phyloP scores from a whole-genome alignment of 2,113 vertebrate genomes.

The Leucopsar rothschildi region DNA sequence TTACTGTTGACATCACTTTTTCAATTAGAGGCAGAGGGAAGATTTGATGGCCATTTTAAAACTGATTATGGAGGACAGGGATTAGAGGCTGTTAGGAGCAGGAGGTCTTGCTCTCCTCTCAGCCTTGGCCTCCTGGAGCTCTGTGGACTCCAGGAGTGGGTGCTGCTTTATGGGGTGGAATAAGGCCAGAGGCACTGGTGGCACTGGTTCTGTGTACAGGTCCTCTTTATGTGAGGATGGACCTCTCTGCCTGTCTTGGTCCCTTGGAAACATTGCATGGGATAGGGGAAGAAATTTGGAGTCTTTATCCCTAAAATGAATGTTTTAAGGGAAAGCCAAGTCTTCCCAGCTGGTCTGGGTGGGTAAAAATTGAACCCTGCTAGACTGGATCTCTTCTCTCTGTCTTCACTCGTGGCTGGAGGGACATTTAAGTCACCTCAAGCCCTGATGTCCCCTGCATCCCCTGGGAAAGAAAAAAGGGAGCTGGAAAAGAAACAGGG shows the following conservation, averaged over 20 bases:
- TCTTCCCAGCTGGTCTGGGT: not conserved
- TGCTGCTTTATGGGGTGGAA: not conserved
- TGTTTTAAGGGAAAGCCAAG: not conserved
- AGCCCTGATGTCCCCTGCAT: not conserved
- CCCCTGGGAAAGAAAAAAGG: not conserved
- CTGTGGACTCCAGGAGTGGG: not conserved
- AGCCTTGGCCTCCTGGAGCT: not conserved
- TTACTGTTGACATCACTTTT: slow-evolving; percentile 67
- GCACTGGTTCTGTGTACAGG: not conserved
- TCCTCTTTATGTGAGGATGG: not conserved
- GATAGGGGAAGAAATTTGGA: not conserved
- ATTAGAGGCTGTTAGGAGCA: slow-evolving; percentile 43
- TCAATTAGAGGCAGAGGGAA: slow-evolving; percentile 62
- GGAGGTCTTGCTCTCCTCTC: not conserved
- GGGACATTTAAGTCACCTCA: not conserved
- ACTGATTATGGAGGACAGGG: slow-evolving; percentile 53
- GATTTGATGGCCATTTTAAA: slow-evolving; percentile 67
- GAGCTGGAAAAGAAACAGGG: not conserved
- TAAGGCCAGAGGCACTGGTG: not conserved
- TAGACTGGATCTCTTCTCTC: not conserved
- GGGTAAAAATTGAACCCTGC: not conserved
- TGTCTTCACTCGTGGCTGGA: not conserved
- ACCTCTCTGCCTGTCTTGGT: not conserved
- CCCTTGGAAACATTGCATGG: not conserved
- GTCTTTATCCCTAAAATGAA: not conserved